phyloP scores from a whole-genome alignment of 2,797 vertebrate species.

The Cossypha caffra region DNA sequence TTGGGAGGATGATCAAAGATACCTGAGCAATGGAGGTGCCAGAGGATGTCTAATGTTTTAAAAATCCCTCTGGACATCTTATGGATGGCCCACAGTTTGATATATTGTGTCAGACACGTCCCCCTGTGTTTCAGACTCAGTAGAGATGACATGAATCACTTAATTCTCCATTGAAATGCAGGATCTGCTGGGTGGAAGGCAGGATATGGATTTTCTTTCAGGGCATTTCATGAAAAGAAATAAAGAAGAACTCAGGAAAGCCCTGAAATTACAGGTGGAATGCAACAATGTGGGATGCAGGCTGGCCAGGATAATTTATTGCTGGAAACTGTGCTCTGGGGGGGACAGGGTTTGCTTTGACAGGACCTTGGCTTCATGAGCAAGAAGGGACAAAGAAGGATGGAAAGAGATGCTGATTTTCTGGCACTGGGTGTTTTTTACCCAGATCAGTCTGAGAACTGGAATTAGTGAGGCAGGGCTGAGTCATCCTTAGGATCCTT shows the following conservation, averaged over 20 bases:
- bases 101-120: background rate
- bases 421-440: background rate
- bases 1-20: background rate
- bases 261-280: background rate
- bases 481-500: background rate
- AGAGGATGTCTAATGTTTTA: background rate
- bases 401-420: background rate
- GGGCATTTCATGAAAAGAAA: conserved; percentile 26
- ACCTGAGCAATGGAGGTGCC: background rate
- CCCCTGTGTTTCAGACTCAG: background rate
- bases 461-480: background rate
- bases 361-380: background rate
- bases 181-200: background rate
- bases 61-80: background rate
- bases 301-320: background rate
- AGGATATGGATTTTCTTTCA: conserved; percentile 59
- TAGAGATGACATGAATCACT: conserved; percentile 26
- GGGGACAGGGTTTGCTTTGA: background rate
- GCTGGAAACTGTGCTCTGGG: background rate
- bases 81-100: background rate
- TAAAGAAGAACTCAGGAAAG: background rate
- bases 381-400: background rate
- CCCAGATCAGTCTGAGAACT: background rate
- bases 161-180: conserved; percentile 41
- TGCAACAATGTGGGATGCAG: background rate